Conservation (phyloP, 1,140 invertebrate species). For the Megalonaias nervosa region DNA sequence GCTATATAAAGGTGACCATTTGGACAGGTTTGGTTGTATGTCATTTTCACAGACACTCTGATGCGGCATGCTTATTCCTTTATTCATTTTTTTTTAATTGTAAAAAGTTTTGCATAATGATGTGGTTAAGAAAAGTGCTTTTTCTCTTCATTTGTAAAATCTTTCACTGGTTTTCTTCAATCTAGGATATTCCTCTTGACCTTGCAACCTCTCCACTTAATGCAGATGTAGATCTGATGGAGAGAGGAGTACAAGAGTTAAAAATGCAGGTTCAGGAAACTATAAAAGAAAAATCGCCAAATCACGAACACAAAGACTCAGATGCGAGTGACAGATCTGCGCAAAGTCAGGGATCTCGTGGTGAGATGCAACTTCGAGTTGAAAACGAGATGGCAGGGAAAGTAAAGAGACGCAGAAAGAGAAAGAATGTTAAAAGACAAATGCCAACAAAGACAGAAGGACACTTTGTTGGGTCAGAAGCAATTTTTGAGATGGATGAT, state of each 20-base stretch:
- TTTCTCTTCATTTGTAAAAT: neutral
- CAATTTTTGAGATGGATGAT: conserved; percentile 76
- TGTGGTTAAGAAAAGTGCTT: neutral
- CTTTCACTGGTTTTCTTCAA: conserved; percentile 26
- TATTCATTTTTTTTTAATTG: neutral
- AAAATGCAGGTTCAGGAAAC: conserved; percentile 28
- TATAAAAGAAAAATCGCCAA: conserved; percentile 12
- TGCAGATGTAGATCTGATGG: conserved; percentile 55
- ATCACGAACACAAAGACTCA: conserved; percentile 16
- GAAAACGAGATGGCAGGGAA: conserved; percentile 16
- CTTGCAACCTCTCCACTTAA: conserved; percentile 72
- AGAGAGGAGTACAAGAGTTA: conserved; percentile 59
- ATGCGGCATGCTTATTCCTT: neutral
- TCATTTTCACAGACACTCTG: too few species aligned
- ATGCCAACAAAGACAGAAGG: conserved; percentile 22
- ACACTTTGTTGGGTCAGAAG: conserved; percentile 40
- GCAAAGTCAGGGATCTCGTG: conserved; percentile 20
- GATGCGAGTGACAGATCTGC: conserved; percentile 7
- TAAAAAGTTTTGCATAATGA: neutral
- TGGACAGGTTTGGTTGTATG: too few species aligned
- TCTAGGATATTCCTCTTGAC: conserved; percentile 64
- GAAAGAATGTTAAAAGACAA: conserved; percentile 49
- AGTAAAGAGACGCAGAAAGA: conserved; percentile 42
- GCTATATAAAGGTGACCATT: too few species aligned
- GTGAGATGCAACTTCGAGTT: conserved; percentile 22